Conservation (phyloP, 2,113 vertebrate species). For the Pelodiscus sinensis region DNA sequence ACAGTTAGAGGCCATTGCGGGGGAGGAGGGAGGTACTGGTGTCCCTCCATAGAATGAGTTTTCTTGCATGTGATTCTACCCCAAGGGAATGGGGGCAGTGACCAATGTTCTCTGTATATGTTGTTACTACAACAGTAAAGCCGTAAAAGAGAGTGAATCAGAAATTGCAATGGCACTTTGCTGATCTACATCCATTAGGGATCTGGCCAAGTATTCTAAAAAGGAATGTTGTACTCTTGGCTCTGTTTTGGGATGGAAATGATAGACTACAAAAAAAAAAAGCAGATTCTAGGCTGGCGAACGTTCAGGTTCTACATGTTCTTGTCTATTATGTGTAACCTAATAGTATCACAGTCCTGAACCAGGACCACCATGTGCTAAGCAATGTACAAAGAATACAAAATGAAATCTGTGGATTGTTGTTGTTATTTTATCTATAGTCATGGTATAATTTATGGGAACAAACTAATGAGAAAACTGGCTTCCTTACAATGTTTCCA, state of each 20-base stretch:
- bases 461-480: not conserved
- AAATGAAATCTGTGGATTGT: not conserved
- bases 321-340: constrained; percentile 51
- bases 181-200: not conserved
- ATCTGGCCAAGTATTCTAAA: not conserved
- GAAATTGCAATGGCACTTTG: not conserved
- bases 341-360: not conserved
- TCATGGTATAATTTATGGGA: not conserved
- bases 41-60: not conserved
- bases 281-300: constrained; percentile 30
- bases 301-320: constrained; percentile 28
- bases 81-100: not conserved
- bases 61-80: not conserved
- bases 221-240: constrained; percentile 4
- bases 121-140: not conserved
- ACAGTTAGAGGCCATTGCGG: not conserved
- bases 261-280: constrained; percentile 44
- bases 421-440: not conserved
- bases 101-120: not conserved
- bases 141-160: not conserved
- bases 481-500: not conserved
- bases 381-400: constrained; percentile 45
- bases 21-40: not conserved
- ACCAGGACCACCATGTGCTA: constrained; percentile 25
- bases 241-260: constrained; percentile 20